Conservation (phyloP, 2,888 invertebrate genomes). For the Bellardia pandia region DNA sequence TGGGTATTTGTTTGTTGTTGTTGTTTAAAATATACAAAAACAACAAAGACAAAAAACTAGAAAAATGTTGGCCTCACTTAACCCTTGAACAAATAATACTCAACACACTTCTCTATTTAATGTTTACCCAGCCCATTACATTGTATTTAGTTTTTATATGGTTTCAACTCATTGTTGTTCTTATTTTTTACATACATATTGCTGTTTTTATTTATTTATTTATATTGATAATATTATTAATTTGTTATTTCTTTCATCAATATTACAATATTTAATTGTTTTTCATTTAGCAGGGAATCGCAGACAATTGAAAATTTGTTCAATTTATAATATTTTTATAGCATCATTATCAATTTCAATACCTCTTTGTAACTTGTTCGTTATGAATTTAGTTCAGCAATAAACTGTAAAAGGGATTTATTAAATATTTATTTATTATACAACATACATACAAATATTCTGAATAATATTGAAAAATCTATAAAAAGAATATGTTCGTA, state of each 20-base stretch:
- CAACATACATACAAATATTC: no score
- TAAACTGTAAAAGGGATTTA: not conserved
- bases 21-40: conserved; percentile 15
- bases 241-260: conserved; percentile 18
- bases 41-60: not conserved
- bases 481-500: not conserved
- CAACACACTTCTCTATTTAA: conserved; percentile 17
- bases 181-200: not conserved
- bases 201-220: not conserved
- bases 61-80: conserved; percentile 55
- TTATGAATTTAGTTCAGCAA: not conserved
- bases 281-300: not conserved
- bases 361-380: conserved; percentile 4
- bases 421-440: not conserved
- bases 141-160: not conserved
- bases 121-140: conserved; percentile 1
- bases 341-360: conserved; percentile 8
- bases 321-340: conserved; percentile 5
- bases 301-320: conserved; percentile 1
- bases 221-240: conserved; percentile 18
- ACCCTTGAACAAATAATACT: conserved; percentile 41
- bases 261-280: conserved; percentile 31
- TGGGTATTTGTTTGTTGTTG: not conserved
- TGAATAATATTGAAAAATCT: not conserved
- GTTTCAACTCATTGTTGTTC: conserved; percentile 32